Conservation (phyloP, 2,113 vertebrate genomes). For the Prunella himalayana region DNA sequence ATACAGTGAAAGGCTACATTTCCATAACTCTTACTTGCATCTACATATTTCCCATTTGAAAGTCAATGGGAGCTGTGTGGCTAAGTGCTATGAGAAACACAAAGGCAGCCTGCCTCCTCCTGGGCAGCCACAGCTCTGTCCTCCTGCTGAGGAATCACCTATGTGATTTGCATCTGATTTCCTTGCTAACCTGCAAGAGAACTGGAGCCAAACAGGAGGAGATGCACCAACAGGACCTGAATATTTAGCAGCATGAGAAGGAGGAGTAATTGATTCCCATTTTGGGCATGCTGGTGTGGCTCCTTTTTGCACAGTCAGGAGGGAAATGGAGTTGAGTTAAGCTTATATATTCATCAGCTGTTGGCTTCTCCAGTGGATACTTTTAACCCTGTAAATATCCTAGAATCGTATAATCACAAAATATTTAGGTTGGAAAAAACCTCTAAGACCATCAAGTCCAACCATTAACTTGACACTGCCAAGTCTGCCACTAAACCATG, state of each 20-base stretch:
- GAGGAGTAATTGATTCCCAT: not conserved
- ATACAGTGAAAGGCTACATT: constrained; percentile 57
- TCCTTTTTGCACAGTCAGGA: not conserved
- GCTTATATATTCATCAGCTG: constrained; percentile 1
- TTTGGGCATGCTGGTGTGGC: not conserved
- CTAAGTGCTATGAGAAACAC: not conserved
- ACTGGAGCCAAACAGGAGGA: constrained; percentile 16
- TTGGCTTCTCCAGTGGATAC: not conserved
- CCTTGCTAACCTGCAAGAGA: constrained; percentile 11
- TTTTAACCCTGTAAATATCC: not conserved
- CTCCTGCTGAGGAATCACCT: constrained; percentile 29
- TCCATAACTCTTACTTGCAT: constrained; percentile 45
- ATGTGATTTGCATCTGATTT: constrained; percentile 40
- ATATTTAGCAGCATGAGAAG: not conserved
- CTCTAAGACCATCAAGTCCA: not conserved
- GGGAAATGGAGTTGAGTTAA: not conserved
- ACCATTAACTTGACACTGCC: not conserved
- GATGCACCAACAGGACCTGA: not conserved
- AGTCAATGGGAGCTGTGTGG: constrained; percentile 20
- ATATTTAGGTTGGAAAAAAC: not conserved
- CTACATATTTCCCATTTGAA: constrained; percentile 53
- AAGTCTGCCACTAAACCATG: not conserved
- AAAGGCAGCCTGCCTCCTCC: constrained; percentile 16
- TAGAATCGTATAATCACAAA: not conserved
- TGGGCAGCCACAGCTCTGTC: constrained; percentile 30